A percentile compares a stretch with the other conserved stretches of the same genome.
phyloP scores from a whole-genome alignment of 2,113 vertebrate genomes.

The Aphelocoma coerulescens region DNA sequence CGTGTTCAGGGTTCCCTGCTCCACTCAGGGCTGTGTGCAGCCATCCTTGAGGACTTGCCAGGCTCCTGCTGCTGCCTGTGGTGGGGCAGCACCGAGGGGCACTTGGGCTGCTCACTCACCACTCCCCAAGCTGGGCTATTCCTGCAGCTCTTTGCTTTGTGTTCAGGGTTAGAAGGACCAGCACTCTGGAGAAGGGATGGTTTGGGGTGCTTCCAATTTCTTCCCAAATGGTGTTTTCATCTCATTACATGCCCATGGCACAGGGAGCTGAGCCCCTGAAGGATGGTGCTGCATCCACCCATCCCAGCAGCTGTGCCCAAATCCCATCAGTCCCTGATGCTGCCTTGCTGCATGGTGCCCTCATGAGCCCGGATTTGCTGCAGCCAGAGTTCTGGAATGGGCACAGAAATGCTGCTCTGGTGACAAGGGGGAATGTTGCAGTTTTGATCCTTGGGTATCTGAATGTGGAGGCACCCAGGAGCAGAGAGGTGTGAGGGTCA shows the following conservation, averaged over 20 bases:
- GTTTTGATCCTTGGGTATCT: background rate
- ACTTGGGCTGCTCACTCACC: background rate
- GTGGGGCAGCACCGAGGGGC: background rate
- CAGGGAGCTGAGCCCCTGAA: background rate
- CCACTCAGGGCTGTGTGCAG: background rate
- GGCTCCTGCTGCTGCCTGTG: background rate
- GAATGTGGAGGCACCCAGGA: background rate
- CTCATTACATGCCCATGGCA: background rate
- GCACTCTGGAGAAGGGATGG: background rate
- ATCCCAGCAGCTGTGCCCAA: background rate
- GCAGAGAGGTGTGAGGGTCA: background rate
- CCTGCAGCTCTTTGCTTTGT: background rate
- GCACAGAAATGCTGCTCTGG: background rate
- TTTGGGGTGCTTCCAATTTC: background rate
- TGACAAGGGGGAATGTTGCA: fast-evolving
- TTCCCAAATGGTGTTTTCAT: background rate
- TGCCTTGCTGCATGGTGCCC: background rate
- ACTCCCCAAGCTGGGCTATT: background rate
- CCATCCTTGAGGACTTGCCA: background rate
- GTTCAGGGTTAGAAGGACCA: background rate
- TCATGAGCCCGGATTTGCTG: background rate
- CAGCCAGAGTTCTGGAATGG: background rate
- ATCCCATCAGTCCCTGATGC: background rate
- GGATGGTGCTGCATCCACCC: background rate
- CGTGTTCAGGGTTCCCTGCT: background rate